Conservation (phyloP, 2,888 invertebrate species). For the Onthophagus sagittarius region DNA sequence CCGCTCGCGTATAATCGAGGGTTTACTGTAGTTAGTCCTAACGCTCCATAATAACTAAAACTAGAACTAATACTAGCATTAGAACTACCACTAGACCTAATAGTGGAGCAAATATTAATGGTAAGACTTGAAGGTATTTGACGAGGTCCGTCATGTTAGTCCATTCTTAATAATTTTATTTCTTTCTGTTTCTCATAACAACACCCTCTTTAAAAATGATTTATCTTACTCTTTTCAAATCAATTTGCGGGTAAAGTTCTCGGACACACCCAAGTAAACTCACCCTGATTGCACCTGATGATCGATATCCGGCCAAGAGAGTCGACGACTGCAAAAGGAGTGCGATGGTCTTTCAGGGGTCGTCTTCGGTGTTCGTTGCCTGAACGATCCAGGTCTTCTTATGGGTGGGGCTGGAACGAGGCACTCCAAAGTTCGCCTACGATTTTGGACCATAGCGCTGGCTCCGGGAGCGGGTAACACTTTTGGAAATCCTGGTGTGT, state of each 20-base stretch:
- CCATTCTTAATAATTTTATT: too few relatives aligned
- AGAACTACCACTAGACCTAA: too few relatives aligned
- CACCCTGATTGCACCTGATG: constrained; percentile 80
- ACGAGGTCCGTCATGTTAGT: too few relatives aligned
- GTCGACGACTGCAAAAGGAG: constrained; percentile 72
- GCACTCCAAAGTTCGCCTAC: constrained; percentile 61
- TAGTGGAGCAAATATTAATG: too few relatives aligned
- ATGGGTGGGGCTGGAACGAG: constrained; percentile 43
- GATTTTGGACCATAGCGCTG: constrained; percentile 51
- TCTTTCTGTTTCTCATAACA: too few relatives aligned
- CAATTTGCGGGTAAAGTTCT: neutral
- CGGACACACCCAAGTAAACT: constrained; percentile 41
- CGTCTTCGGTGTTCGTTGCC: constrained; percentile 51
- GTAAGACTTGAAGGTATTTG: too few relatives aligned
- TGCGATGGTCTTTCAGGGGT: constrained; percentile 53
- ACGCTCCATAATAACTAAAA: too few relatives aligned
- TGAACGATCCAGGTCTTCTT: constrained; percentile 52
- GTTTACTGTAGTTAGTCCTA: too few relatives aligned
- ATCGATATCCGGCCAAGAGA: constrained; percentile 84
- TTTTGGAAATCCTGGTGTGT: constrained; percentile 63
- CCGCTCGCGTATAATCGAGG: too few relatives aligned
- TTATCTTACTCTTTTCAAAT: neutral
- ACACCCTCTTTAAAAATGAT: neutral
- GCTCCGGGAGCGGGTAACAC: constrained; percentile 66
- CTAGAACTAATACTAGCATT: too few relatives aligned